Evolutionary conservation across 1,140 invertebrate species (phyloP).

Genomic region (Reticulitermes speratus): DNA sequence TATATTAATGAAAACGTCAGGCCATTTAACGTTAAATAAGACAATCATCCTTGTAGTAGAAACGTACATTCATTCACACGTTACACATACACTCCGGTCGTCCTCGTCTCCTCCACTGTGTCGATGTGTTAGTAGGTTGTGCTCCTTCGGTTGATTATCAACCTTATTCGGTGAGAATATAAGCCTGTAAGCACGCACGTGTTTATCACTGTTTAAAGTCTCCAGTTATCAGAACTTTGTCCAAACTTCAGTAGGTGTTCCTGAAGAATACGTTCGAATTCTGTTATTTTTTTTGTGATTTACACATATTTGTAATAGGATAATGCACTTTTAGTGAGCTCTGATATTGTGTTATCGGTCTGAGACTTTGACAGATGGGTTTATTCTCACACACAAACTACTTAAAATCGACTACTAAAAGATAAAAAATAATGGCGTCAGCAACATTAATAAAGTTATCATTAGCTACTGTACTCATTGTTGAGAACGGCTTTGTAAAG

Average conservation of each 20-base stretch:
- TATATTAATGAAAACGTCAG: constrained; percentile 12
- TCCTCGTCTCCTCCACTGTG: constrained; percentile 17
- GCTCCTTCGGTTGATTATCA: neutral
- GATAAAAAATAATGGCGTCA: neutral
- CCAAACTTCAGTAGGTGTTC: too few relatives aligned
- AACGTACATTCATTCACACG: constrained; percentile 6
- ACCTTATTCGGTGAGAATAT: neutral
- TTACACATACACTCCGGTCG: neutral
- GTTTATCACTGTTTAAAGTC: neutral
- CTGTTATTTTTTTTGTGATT: too few relatives aligned
- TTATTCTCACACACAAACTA: neutral
- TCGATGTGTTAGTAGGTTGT: constrained; percentile 1
- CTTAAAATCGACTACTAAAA: constrained; percentile 8
- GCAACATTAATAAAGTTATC: constrained; percentile 1
- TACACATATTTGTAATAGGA: too few relatives aligned
- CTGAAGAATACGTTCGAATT: too few relatives aligned
- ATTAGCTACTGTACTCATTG: neutral
- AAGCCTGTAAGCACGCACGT: neutral
- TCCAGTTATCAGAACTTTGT: too few relatives aligned
- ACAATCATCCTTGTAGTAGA: neutral
- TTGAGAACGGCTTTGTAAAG: neutral
- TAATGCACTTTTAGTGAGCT: too few relatives aligned
- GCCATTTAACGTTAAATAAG: constrained; percentile 5
- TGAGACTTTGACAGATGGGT: too few relatives aligned
- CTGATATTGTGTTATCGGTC: too few relatives aligned